phyloP scores from a whole-genome alignment of 1,140 invertebrate species.

The Brachystomella parvula region DNA sequence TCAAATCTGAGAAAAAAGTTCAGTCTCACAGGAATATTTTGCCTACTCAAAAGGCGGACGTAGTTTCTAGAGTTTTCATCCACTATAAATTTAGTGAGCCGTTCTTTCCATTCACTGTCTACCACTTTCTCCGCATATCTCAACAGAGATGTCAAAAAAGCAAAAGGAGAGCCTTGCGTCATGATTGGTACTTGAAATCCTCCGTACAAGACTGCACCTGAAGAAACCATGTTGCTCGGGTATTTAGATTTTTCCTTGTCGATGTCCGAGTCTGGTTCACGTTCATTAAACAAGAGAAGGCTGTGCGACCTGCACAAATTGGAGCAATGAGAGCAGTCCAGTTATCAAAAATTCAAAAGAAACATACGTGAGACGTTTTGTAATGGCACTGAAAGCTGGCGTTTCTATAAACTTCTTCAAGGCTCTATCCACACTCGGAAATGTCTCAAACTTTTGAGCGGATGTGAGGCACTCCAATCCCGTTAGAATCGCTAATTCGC shows the following conservation, averaged over 20 bases:
- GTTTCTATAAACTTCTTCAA: neutral
- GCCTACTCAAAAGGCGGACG: neutral
- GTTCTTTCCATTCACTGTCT: neutral
- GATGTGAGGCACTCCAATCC: neutral
- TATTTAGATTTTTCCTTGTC: neutral
- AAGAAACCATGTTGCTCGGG: neutral
- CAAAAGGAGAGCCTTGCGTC: neutral
- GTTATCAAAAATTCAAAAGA: neutral
- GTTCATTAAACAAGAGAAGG: neutral
- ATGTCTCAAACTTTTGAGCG: neutral
- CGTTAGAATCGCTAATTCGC: neutral
- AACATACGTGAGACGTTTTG: neutral
- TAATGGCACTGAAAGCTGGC: neutral
- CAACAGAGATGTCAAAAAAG: neutral
- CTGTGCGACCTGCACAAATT: neutral
- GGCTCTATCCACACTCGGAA: neutral
- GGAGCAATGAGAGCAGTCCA: neutral
- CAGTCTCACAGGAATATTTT: neutral
- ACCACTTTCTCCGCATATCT: neutral
- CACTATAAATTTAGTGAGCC: neutral
- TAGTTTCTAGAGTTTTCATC: neutral
- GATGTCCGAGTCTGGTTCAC: neutral
- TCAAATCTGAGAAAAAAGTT: constrained; percentile 1
- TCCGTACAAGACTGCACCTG: neutral
- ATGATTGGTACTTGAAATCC: neutral